Conservation (phyloP, 2,113 vertebrate species). For the Pollimyrus isidori region DNA sequence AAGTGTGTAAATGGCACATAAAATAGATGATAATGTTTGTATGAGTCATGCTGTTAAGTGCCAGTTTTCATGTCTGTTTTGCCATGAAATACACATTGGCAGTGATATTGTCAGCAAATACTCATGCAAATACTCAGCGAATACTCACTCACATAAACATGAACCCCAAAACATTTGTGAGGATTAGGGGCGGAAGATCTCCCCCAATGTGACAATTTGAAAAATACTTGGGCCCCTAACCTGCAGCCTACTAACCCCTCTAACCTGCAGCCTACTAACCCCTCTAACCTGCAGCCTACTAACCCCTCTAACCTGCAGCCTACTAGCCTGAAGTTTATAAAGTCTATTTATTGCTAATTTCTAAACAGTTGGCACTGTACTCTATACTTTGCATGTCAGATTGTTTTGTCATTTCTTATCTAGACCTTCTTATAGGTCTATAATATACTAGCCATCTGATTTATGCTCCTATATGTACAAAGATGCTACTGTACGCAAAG, state of each 20-base stretch:
- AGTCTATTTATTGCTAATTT: not conserved
- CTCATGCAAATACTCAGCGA: not conserved
- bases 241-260: no score
- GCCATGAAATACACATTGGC: not conserved
- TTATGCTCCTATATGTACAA: not conserved
- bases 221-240: not conserved
- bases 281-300: not conserved
- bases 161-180: not conserved
- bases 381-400: not conserved
- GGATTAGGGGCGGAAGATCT: not conserved
- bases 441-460: not conserved
- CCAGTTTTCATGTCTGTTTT: not conserved
- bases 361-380: not conserved
- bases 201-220: not conserved
- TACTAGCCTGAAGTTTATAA: not conserved
- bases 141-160: not conserved
- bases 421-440: not conserved
- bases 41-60: not conserved
- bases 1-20: not conserved
- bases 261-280: no score
- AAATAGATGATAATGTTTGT: not conserved
- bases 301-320: not conserved
- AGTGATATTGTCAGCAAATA: not conserved
- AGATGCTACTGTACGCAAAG: not conserved
- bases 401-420: not conserved